Evolutionary conservation across 1,140 invertebrate genomes (phyloP).

Genomic region (Eurosta solidaginis): DNA sequence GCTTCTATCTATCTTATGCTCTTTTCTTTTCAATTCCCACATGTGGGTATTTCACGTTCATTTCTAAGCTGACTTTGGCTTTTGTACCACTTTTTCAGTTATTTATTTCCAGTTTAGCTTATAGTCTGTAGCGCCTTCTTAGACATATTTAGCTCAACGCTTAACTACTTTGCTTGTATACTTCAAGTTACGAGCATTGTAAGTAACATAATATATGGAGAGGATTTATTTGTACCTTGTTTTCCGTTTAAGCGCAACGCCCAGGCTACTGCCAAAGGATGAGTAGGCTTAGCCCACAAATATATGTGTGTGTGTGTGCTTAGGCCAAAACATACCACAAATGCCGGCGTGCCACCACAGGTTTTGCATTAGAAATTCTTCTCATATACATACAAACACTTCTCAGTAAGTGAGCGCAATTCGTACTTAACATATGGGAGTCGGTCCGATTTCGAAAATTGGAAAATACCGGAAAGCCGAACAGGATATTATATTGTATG

Average conservation of each 20-base stretch:
- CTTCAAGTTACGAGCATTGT: background rate
- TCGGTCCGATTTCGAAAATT: slow-evolving; percentile 19
- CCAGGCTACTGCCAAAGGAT: background rate
- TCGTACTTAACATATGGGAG: background rate
- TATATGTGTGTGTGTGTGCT: background rate
- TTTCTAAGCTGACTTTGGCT: no score
- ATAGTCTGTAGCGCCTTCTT: background rate
- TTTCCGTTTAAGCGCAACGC: background rate
- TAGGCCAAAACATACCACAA: no score
- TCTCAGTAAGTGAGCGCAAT: background rate
- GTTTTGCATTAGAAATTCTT: no score
- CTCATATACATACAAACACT: background rate
- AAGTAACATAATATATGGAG: background rate
- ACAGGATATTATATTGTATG: slow-evolving; percentile 30
- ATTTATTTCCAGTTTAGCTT: slow-evolving; percentile 22
- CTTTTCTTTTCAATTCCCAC: no score
- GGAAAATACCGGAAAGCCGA: slow-evolving; percentile 32
- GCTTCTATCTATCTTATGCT: no score
- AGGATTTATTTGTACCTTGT: background rate
- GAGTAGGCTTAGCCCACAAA: background rate
- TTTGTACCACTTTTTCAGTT: background rate
- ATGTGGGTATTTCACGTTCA: no score
- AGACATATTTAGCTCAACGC: slow-evolving; percentile 1
- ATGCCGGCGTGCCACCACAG: no score
- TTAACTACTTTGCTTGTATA: background rate